Evolutionary conservation across 2,113 vertebrate species (phyloP).

Genomic region (Brachionichthys hirsutus): DNA sequence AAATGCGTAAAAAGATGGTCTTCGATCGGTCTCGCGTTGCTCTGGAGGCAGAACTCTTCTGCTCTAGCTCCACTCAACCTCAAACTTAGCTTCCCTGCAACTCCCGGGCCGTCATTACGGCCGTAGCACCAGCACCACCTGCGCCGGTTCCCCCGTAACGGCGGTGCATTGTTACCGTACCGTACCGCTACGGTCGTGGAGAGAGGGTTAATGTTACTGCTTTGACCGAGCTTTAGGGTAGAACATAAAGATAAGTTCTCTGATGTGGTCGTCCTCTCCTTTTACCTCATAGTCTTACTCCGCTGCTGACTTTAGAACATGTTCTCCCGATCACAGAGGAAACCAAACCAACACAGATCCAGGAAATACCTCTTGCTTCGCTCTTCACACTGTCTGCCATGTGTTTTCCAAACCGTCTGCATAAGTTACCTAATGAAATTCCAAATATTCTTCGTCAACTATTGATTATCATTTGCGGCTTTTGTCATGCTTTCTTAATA

Average conservation of each 20-base stretch:
- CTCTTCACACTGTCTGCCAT: background rate
- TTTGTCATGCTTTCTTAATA: background rate
- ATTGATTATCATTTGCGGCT: background rate
- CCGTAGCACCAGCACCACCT: too few species aligned
- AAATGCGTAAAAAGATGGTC: slow-evolving; percentile 44
- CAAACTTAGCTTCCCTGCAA: slow-evolving; percentile 18
- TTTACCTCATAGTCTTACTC: background rate
- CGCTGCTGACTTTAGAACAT: background rate
- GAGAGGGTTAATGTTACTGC: too few species aligned
- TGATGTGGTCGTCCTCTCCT: background rate
- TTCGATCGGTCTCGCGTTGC: slow-evolving; percentile 18
- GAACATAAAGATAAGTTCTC: too few species aligned
- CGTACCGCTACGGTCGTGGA: too few species aligned
- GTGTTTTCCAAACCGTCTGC: background rate
- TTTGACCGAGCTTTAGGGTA: too few species aligned
- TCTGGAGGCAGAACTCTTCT: background rate
- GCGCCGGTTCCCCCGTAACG: too few species aligned
- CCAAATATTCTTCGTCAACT: background rate
- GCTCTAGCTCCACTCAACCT: slow-evolving; percentile 40
- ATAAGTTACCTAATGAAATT: background rate
- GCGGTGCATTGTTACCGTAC: too few species aligned
- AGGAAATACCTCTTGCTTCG: slow-evolving; percentile 8
- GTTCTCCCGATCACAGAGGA: slow-evolving; percentile 12
- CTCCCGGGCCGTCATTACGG: too few species aligned
- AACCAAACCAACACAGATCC: background rate